These are phyloP conservation scores for Dynastes tityus DNA, from an alignment of 2,888 invertebrate genomes.

Conservation along the genomic window DNA sequence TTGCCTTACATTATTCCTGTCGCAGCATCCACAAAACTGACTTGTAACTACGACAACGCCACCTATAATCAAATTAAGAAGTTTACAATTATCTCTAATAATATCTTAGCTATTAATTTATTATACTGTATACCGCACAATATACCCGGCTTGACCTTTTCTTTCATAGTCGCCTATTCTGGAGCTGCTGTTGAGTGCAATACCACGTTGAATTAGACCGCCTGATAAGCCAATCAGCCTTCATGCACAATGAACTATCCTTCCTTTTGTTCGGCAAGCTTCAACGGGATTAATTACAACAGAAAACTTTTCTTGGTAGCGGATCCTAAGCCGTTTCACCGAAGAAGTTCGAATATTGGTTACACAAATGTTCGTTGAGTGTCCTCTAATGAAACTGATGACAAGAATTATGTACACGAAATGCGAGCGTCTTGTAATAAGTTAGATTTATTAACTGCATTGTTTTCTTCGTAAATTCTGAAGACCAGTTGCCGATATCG, in stretches of 20 bases:
- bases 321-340: not conserved
- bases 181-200: not conserved
- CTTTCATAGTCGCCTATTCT: not conserved
- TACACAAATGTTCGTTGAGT: not conserved
- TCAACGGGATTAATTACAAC: conserved; percentile 18
- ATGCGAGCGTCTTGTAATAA: not conserved
- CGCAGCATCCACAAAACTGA: no score
- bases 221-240: conserved; percentile 33
- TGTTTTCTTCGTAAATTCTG: not conserved
- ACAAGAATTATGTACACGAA: not conserved
- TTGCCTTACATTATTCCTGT: no score
- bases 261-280: conserved; percentile 14
- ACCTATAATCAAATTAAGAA: conserved; percentile 24
- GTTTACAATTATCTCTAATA: conserved; percentile 25
- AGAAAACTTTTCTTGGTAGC: conserved; percentile 18
- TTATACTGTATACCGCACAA: not conserved
- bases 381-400: conserved; percentile 1
- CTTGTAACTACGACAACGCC: no score
- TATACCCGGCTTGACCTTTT: conserved; percentile 17
- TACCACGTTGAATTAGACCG: conserved; percentile 21
- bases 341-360: not conserved
- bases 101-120: conserved; percentile 29
- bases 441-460: not conserved
- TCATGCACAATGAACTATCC: conserved; percentile 16
- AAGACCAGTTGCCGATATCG: no score